Base-by-base conservation (phyloP, 23 tunicate species). In the Styela clava region DNA sequence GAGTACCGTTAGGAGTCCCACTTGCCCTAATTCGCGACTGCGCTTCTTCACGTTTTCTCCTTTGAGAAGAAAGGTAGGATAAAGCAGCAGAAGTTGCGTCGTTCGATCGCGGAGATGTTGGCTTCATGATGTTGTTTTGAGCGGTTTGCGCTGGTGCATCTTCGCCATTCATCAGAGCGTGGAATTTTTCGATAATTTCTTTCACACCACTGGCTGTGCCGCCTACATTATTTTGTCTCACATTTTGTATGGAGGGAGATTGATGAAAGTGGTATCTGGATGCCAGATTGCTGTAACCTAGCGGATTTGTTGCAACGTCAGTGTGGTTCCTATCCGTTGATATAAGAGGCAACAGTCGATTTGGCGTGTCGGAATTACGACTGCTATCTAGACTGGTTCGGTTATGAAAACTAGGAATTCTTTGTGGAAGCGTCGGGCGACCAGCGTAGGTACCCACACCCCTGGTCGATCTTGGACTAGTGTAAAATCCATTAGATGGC, bases 181-280 rank as follows among this genome's bases (percentile, higher is more conserved):
- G 56, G 2, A 73, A 73, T 1, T 33, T 32, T 23, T 73, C 78
- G 52, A 73, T 73, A 0, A 73, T 73, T 24, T 73, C 78, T 73
- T 27, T 73, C 51, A 73, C 78, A 33, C 56, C 56, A 73, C 78
- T 35, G 56, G 51, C 31, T 25, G 31, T 29, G 30, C 31, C 71
- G 18, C 71, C 31, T 67, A 29, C 16, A 16, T 22, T 18, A 18
- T 25, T 67, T 18, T 67, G 23, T 25, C 71, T 67, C 1, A 24
- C 12, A 67, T 25, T 27, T 12, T 22, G 31, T 24, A 24, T 25
- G 30, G 23, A 16, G 18, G 71, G 71, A 12, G 71, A 16, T 27
- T 22, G 18, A 12, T 22, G 30, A 67, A 25, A 67, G 71, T 67
- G 30, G 71, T 67, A 67, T 67, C 71, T 67, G 31, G 71, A 24